Evolutionary conservation across 2,113 vertebrate genomes (phyloP).

Genomic region (Fregata magnificens): DNA sequence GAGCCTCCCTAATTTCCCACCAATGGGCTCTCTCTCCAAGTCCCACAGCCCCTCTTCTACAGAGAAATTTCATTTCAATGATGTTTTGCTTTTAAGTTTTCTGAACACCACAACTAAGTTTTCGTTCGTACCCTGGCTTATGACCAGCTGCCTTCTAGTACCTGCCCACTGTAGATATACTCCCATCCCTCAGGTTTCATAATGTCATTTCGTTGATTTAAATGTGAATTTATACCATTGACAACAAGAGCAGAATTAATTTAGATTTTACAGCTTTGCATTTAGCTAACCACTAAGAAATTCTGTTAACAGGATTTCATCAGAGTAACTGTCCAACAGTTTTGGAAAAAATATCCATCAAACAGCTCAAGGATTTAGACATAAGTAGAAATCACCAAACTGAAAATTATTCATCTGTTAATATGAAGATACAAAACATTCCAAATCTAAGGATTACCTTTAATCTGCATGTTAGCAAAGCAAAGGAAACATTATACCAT

Average conservation of each 20-base stretch:
- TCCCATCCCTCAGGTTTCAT: neutral
- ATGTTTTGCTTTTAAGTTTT: neutral
- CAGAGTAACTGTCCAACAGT: neutral
- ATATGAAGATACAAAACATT: neutral
- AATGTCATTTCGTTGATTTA: neutral
- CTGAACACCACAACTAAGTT: neutral
- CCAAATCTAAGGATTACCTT: neutral
- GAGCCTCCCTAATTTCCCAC: neutral
- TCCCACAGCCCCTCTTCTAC: neutral
- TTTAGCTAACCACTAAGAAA: neutral
- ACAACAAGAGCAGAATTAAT: neutral
- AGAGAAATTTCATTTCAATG: neutral
- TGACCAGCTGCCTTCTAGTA: fast-evolving
- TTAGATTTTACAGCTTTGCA: neutral
- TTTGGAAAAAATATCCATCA: neutral
- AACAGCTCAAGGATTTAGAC: neutral
- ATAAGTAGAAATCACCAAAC: neutral
- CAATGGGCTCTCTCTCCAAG: neutral
- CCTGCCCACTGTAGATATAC: neutral
- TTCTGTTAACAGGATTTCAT: neutral
- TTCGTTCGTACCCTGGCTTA: neutral
- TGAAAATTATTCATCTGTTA: neutral
- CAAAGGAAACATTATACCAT: neutral
- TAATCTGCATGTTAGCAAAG: neutral
- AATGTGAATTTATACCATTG: neutral